These are phyloP conservation scores for Myripristis jacobus DNA, from an alignment of 2,797 vertebrate species.

Conservation along the genomic window DNA sequence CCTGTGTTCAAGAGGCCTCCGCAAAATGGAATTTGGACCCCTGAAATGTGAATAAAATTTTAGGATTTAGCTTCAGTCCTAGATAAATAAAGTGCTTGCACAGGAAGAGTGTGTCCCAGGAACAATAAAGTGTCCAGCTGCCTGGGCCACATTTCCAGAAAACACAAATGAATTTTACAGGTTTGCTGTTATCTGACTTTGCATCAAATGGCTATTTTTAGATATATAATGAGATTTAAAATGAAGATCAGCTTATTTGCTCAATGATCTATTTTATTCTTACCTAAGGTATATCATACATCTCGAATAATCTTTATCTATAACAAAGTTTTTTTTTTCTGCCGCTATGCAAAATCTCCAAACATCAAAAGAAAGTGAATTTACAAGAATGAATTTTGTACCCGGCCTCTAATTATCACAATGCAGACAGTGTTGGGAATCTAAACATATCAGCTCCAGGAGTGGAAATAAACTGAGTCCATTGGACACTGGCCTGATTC, in stretches of 20 bases:
- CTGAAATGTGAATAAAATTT: neutral
- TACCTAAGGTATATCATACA: too few relatives aligned
- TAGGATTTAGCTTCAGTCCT: too few relatives aligned
- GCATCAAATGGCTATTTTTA: neutral
- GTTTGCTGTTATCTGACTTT: neutral
- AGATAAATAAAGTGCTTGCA: neutral
- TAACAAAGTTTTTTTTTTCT: neutral
- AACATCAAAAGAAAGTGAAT: conserved; percentile 4
- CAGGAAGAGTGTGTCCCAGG: neutral
- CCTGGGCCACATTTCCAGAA: conserved; percentile 6
- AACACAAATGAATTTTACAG: neutral
- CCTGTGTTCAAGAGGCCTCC: too few relatives aligned
- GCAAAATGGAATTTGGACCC: neutral
- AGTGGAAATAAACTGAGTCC: conserved; percentile 44
- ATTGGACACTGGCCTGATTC: conserved; percentile 36
- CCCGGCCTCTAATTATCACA: neutral
- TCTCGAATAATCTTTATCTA: conserved; percentile 1
- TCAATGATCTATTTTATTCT: too few relatives aligned
- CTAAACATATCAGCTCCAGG: conserved; percentile 34
- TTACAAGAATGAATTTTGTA: neutral
- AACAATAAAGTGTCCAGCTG: neutral
- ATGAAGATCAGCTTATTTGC: too few relatives aligned
- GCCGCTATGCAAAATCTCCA: neutral
- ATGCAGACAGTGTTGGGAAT: conserved; percentile 34
- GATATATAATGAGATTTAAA: neutral